A percentile compares a stretch with the other conserved stretches of the same genome.
Conservation (phyloP, 2,113 vertebrate species). For the Rhadina sibilatrix region DNA sequence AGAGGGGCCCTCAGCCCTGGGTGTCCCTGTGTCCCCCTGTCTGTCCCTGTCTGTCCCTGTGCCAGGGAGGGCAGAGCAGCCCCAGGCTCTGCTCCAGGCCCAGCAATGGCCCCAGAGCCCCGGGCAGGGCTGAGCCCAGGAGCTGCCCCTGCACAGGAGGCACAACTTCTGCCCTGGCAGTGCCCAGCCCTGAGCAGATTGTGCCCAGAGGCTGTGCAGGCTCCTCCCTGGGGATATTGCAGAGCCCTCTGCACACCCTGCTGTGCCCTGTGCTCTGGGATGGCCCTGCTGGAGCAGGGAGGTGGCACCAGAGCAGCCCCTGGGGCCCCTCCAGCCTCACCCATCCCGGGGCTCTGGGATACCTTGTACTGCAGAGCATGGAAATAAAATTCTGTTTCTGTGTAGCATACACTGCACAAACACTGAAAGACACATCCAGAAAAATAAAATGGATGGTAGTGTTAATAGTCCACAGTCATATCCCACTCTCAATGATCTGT, state of each 20-base stretch:
- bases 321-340: neutral
- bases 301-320: neutral
- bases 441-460: conserved; percentile 8
- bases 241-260: neutral
- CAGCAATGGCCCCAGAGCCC: neutral
- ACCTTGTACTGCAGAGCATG: neutral
- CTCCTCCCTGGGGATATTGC: neutral
- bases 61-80: neutral
- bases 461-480: conserved; percentile 2
- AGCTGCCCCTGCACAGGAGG: neutral
- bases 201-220: too few relatives aligned
- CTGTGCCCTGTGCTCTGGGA: neutral
- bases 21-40: neutral
- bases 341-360: rapidly evolving
- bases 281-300: neutral
- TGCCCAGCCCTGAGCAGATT: too few relatives aligned
- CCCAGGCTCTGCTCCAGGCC: neutral
- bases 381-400: neutral
- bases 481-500: conserved; percentile 28
- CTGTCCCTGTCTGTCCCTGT: neutral
- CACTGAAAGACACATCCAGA: neutral
- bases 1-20: neutral
- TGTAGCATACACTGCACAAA: neutral
- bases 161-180: neutral
- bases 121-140: neutral